A percentile compares a stretch with the other conserved stretches of the same genome.
These are phyloP conservation scores for Philotrypesis tridentata DNA, from an alignment of 1,140 invertebrate species.

Conservation along the genomic window DNA sequence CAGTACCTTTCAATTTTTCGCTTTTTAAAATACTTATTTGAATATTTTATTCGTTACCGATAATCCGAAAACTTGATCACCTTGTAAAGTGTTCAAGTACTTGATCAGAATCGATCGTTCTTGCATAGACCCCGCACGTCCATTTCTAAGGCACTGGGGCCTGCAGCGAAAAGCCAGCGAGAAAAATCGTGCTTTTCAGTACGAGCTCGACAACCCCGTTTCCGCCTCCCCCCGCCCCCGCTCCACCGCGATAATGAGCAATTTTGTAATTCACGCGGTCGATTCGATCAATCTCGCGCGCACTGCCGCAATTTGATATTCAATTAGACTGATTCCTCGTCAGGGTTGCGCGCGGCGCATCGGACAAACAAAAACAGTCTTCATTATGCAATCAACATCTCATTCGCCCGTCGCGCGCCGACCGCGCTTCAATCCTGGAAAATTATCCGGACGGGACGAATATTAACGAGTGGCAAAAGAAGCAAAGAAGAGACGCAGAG, in stretches of 20 bases:
- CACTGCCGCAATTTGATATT: neutral
- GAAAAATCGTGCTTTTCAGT: no score
- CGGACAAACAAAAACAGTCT: neutral
- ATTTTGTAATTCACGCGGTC: neutral
- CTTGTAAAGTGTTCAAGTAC: no score
- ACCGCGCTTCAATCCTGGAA: neutral
- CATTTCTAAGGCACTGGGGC: no score
- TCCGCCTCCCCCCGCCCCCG: no score
- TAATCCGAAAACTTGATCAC: no score
- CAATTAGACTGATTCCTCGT: neutral
- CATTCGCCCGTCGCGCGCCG: neutral
- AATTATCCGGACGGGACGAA: neutral
- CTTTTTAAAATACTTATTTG: no score
- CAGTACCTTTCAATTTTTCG: no score
- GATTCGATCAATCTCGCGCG: neutral
- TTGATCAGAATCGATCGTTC: no score
- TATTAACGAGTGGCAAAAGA: constrained; percentile 8
- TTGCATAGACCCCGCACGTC: no score
- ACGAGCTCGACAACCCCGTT: no score
- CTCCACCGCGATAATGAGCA: neutral
- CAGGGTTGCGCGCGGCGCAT: neutral
- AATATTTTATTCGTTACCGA: no score
- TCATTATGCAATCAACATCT: neutral
- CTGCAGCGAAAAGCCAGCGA: no score
- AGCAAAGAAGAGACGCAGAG: neutral